phyloP scores from a whole-genome alignment of 2,888 invertebrate species.

The Zaprionus lineosus region DNA sequence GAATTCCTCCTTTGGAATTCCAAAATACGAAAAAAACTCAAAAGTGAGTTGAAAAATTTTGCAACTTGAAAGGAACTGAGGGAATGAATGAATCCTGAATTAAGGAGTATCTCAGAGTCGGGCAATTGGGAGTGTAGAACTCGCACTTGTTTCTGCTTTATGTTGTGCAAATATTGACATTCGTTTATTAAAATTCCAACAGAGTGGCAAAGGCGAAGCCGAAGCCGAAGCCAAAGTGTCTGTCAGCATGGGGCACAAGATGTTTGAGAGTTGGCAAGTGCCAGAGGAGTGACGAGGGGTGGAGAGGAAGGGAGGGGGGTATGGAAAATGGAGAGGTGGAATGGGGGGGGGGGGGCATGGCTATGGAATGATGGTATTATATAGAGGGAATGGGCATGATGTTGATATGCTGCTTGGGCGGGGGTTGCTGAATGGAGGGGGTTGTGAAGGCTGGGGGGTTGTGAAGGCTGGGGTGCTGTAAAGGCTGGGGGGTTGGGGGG shows the following conservation, averaged over 20 bases:
- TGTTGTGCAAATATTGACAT: slow-evolving; percentile 80
- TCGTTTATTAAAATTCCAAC: slow-evolving; percentile 80
- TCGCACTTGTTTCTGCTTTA: slow-evolving; percentile 64
- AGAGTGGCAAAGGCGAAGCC: slow-evolving; percentile 68
- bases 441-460: slow-evolving; percentile 11
- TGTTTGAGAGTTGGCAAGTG: too few relatives aligned
- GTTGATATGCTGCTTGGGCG: too few relatives aligned
- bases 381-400: too few relatives aligned
- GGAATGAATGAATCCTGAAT: neutral
- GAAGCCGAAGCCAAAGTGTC: slow-evolving; percentile 30
- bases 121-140: neutral
- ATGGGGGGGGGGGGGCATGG: slow-evolving; percentile 1
- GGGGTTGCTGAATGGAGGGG: neutral
- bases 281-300: too few relatives aligned
- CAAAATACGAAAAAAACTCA: too few relatives aligned
- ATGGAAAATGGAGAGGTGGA: neutral
- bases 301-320: neutral
- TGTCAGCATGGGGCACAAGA: slow-evolving; percentile 62
- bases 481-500: neutral
- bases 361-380: too few relatives aligned
- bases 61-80: too few relatives aligned
- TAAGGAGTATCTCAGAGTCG: neutral
- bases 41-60: too few relatives aligned
- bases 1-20: too few relatives aligned
- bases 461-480: neutral